A percentile compares a stretch with the other conserved stretches of the same genome.
phyloP scores from a whole-genome alignment of 2,797 vertebrate species.

The Sandelia bainsii region DNA sequence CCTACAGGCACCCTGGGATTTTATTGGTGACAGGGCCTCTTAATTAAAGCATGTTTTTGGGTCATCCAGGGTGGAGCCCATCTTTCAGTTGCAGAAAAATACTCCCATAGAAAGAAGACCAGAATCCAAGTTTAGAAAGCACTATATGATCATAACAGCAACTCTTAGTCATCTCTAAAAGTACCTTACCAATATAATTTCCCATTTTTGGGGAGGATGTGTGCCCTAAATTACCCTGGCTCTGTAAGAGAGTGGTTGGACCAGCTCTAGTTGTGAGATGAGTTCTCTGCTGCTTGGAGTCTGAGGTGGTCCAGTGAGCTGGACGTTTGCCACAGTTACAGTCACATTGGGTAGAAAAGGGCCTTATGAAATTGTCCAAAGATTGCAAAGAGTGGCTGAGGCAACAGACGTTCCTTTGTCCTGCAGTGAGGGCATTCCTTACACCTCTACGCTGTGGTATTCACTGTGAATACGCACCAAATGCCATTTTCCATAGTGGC shows the following conservation, averaged over 20 bases:
- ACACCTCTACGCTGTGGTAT: conserved; percentile 58
- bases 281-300: conserved; percentile 53
- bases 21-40: conserved; percentile 42
- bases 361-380: conserved; percentile 64
- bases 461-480: conserved; percentile 55
- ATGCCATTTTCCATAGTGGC: conserved; percentile 59
- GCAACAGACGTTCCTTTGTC: conserved; percentile 79
- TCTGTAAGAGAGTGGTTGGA: conserved; percentile 10
- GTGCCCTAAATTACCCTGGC: conserved; percentile 39
- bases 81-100: conserved; percentile 27
- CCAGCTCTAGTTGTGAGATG: conserved; percentile 41
- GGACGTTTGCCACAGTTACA: conserved; percentile 58
- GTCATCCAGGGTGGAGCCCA: conserved; percentile 51
- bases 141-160: conserved; percentile 43
- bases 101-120: conserved; percentile 55
- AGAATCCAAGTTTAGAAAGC: conserved; percentile 6
- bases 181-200: conserved; percentile 32
- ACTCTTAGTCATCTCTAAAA: conserved; percentile 47
- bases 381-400: conserved; percentile 62
- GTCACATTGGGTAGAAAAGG: conserved; percentile 61
- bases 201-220: conserved; percentile 35
- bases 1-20: conserved; percentile 36
- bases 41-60: conserved; percentile 54
- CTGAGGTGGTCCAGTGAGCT: conserved; percentile 63
- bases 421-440: conserved; percentile 68